Conservation (phyloP, 2,888 invertebrate genomes). For the Tanypteryx hageni region DNA sequence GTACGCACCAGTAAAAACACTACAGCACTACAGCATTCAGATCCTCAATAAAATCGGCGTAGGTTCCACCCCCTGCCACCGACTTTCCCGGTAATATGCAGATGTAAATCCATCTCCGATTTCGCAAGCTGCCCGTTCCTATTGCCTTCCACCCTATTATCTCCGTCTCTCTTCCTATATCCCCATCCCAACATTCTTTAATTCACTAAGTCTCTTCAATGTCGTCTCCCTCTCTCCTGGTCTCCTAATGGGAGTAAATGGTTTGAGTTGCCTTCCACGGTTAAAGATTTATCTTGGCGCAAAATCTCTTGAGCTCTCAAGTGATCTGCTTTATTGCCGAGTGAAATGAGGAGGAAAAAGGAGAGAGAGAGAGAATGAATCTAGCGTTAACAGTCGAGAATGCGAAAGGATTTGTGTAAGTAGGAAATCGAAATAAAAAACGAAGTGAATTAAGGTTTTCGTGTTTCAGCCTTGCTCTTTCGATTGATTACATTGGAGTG, state of each 20-base stretch:
- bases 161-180: not conserved
- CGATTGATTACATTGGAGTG: too few relatives aligned
- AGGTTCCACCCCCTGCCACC: too few relatives aligned
- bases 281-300: not conserved
- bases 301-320: not conserved
- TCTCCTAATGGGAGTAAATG: not conserved
- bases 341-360: not conserved
- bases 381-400: not conserved
- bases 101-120: too few relatives aligned
- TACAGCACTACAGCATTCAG: too few relatives aligned
- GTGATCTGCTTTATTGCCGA: constrained; percentile 4
- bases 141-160: not conserved
- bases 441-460: too few relatives aligned
- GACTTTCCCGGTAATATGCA: too few relatives aligned
- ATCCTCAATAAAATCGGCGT: too few relatives aligned
- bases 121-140: too few relatives aligned
- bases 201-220: too few relatives aligned
- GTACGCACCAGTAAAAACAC: too few relatives aligned
- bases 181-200: not conserved
- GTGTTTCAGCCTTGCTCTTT: too few relatives aligned
- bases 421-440: not conserved
- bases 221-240: not conserved
- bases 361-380: not conserved
- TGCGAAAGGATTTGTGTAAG: not conserved
- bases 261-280: not conserved